Conservation (phyloP, 2,888 invertebrate species). For the Drosophila paramelanica region DNA sequence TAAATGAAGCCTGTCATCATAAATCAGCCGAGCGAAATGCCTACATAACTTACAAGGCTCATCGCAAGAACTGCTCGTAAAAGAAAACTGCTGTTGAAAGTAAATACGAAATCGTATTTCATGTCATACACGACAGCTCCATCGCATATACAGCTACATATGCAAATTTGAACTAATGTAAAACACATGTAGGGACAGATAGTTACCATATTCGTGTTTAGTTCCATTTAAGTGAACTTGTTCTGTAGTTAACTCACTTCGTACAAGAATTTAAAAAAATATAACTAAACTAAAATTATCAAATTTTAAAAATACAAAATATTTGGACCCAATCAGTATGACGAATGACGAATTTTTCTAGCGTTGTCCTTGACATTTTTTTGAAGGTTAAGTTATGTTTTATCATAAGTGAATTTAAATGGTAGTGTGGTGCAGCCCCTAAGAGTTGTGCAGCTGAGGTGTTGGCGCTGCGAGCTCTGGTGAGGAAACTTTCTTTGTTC, state of each 20-base stretch:
- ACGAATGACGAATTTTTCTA: too few relatives aligned
- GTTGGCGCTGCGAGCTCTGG: too few relatives aligned
- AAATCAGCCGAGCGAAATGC: slow-evolving; percentile 51
- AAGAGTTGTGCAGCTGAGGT: too few relatives aligned
- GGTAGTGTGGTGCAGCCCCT: too few relatives aligned
- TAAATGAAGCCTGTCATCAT: slow-evolving; percentile 40
- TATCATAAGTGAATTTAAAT: too few relatives aligned
- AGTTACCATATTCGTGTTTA: background rate
- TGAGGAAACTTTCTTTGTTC: too few relatives aligned
- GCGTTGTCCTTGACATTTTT: too few relatives aligned
- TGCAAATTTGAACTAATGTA: slow-evolving; percentile 41
- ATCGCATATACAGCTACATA: slow-evolving; percentile 24
- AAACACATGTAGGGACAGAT: background rate
- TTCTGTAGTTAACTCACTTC: background rate
- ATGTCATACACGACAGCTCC: slow-evolving; percentile 42
- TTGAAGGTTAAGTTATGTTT: too few relatives aligned
- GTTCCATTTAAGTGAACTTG: background rate
- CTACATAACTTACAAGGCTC: slow-evolving; percentile 60
- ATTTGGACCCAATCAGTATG: too few relatives aligned
- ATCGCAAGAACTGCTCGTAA: slow-evolving; percentile 45
- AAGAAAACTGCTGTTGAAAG: slow-evolving; percentile 71
- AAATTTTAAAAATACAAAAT: too few relatives aligned
- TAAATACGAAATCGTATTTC: slow-evolving; percentile 72
- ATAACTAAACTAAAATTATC: too few relatives aligned
- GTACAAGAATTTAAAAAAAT: too few relatives aligned